phyloP scores from a whole-genome alignment of 2,888 invertebrate genomes.

The Lasioglossum calceatum region DNA sequence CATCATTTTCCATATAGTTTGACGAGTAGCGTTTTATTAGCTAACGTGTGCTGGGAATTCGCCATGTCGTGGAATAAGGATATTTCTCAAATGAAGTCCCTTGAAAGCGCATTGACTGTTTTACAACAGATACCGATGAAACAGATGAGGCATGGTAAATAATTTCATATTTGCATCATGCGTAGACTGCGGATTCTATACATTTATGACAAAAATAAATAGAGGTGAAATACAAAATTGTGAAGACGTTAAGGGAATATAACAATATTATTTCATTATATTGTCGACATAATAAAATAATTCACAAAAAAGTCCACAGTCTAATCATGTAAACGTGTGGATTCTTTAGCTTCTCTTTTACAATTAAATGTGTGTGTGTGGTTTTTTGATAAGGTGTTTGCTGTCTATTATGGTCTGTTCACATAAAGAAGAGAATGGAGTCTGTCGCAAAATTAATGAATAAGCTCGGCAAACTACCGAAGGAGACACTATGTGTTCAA shows the following conservation, averaged over 20 bases:
- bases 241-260: too few species aligned
- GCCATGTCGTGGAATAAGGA: constrained; percentile 94
- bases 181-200: background rate
- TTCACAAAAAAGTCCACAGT: background rate
- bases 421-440: constrained; percentile 93
- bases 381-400: constrained; percentile 87
- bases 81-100: constrained; percentile 87
- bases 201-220: background rate
- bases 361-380: background rate
- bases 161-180: background rate
- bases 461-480: constrained; percentile 93
- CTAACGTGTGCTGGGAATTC: constrained; percentile 97
- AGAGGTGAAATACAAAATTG: background rate
- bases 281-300: too few species aligned
- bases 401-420: constrained; percentile 95
- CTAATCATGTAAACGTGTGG: background rate
- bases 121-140: constrained; percentile 88
- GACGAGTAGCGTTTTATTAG: constrained; percentile 90
- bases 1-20: constrained; percentile 95
- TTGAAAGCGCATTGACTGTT: constrained; percentile 90
- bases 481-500: constrained; percentile 92
- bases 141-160: constrained; percentile 87
- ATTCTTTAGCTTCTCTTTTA: background rate
- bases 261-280: too few species aligned
- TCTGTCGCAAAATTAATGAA: constrained; percentile 90